phyloP scores from a whole-genome alignment of 2,797 vertebrate genomes.

The Psittacula derbiana region DNA sequence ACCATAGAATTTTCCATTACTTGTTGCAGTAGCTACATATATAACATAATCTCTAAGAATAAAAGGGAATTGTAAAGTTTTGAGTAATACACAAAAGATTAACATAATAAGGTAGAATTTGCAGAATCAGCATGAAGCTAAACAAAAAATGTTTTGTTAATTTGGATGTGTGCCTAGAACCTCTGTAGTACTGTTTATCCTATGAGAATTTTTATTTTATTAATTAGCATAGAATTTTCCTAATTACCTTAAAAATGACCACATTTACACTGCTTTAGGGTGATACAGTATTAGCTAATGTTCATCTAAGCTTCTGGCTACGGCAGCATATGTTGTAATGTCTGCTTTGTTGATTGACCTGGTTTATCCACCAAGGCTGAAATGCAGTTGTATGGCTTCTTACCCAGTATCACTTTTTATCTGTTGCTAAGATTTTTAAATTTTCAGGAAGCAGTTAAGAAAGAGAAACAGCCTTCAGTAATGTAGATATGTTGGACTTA shows the following conservation, averaged over 20 bases:
- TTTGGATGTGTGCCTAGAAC: neutral
- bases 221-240: conserved; percentile 1
- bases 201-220: neutral
- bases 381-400: neutral
- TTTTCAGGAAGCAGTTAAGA: neutral
- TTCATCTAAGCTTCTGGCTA: neutral
- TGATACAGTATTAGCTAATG: neutral
- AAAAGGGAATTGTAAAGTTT: neutral
- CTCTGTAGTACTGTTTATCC: neutral
- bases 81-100: neutral
- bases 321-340: neutral
- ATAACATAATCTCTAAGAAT: neutral
- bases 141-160: neutral
- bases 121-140: neutral
- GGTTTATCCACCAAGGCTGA: neutral
- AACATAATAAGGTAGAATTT: neutral
- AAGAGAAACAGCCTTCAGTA: neutral
- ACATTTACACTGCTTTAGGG: neutral
- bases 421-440: neutral
- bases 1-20: neutral
- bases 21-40: neutral
- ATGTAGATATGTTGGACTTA: neutral
- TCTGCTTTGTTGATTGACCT: neutral
- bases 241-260: conserved; percentile 17
- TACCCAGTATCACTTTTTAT: neutral